phyloP scores from a whole-genome alignment of 1,140 invertebrate species.

The Homarus americanus region DNA sequence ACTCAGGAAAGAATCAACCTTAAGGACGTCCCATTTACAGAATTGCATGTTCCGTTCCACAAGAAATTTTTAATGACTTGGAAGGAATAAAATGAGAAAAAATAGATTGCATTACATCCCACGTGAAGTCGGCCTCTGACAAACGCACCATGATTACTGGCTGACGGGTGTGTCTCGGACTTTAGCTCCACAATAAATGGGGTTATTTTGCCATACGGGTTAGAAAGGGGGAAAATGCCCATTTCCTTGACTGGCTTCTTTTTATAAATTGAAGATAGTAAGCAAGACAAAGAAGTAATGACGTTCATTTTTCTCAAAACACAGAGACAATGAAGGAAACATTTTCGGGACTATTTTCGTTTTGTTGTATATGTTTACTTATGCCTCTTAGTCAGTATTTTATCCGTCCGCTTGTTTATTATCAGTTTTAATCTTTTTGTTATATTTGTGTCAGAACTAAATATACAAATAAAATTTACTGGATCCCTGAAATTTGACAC shows the following conservation, averaged over 20 bases:
- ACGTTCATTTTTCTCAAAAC: neutral
- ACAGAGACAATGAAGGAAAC: neutral
- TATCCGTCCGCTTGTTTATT: too few relatives aligned
- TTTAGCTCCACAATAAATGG: neutral
- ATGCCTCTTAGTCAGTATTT: too few relatives aligned
- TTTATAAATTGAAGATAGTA: neutral
- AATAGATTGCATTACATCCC: neutral
- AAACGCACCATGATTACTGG: neutral
- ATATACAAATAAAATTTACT: too few relatives aligned
- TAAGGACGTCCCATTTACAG: too few relatives aligned
- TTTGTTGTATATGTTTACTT: too few relatives aligned
- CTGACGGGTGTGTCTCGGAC: neutral
- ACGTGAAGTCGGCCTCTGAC: neutral
- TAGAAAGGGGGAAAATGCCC: neutral
- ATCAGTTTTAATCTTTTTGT: too few relatives aligned
- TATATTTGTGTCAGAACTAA: too few relatives aligned
- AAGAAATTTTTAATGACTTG: neutral
- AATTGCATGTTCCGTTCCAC: too few relatives aligned
- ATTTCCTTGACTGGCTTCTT: neutral
- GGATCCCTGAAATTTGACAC: too few relatives aligned
- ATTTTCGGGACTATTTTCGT: neutral
- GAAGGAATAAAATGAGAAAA: neutral
- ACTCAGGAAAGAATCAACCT: too few relatives aligned
- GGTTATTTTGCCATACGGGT: slow-evolving; percentile 5
- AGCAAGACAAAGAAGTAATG: neutral